A percentile compares a stretch with the other conserved stretches of the same genome.
Evolutionary conservation across 2,113 vertebrate species (phyloP).

Genomic region (Chaetodon auriga): DNA sequence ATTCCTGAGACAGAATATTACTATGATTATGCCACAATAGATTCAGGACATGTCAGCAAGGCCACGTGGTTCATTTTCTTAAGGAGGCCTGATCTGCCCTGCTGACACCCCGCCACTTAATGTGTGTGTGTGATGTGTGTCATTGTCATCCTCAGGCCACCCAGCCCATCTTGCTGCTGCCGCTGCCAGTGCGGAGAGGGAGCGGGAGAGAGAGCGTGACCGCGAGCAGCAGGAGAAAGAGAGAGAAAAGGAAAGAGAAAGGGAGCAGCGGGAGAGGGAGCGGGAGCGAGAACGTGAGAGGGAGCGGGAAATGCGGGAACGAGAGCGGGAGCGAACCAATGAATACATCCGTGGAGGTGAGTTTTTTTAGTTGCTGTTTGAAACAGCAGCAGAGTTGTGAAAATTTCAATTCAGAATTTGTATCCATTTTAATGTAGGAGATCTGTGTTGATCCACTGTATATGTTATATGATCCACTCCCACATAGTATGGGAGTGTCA

Average conservation of each 20-base stretch:
- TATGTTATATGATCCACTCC: no score
- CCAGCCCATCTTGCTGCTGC: slow-evolving; percentile 88
- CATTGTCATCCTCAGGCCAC: slow-evolving; percentile 85
- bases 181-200: slow-evolving; percentile 86
- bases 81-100: slow-evolving; percentile 10
- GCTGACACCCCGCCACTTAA: background rate
- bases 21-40: background rate
- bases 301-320: slow-evolving; percentile 79
- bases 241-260: slow-evolving; percentile 73
- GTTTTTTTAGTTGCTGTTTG: background rate
- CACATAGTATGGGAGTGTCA: no score
- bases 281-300: slow-evolving; percentile 59
- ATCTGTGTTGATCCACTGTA: background rate
- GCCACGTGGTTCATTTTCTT: background rate
- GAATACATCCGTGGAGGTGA: slow-evolving; percentile 83
- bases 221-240: slow-evolving; percentile 79
- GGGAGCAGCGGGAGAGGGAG: slow-evolving; percentile 82
- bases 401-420: background rate
- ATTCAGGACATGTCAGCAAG: background rate
- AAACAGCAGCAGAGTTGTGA: background rate
- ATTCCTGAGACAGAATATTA: slow-evolving; percentile 11
- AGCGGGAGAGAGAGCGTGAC: slow-evolving; percentile 83
- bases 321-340: slow-evolving; percentile 63
- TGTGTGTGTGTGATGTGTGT: slow-evolving; percentile 50
- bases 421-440: background rate